Conservation (phyloP, 1,140 invertebrate genomes). For the Heliconius hermathena region DNA sequence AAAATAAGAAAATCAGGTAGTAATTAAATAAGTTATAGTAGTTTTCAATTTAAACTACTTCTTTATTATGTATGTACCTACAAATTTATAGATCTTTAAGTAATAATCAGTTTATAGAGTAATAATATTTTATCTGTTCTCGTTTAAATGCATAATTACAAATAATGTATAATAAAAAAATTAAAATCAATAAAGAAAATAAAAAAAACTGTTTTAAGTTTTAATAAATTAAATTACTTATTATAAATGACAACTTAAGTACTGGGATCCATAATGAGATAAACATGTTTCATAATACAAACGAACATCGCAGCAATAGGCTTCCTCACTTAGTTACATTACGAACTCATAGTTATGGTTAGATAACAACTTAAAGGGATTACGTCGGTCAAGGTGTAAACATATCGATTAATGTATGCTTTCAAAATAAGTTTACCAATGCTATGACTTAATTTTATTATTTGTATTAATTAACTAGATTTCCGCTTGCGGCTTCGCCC, state of each 20-base stretch:
- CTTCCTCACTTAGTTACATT: background rate
- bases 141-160: too few species aligned
- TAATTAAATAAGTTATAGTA: too few species aligned
- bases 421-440: background rate
- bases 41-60: too few species aligned
- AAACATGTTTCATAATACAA: background rate
- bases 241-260: background rate
- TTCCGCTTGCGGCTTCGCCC: too few species aligned
- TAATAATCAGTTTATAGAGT: too few species aligned
- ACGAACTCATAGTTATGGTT: background rate
- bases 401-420: background rate
- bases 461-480: background rate
- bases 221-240: too few species aligned
- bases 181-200: background rate
- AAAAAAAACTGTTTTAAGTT: background rate
- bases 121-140: too few species aligned
- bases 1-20: too few species aligned
- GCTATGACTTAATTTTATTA: background rate
- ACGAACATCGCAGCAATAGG: background rate
- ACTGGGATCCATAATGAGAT: background rate
- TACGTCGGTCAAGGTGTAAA: conserved; percentile 3
- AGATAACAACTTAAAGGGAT: background rate
- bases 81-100: too few species aligned
- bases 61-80: too few species aligned
- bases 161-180: too few species aligned